phyloP scores from a whole-genome alignment of 1,140 invertebrate species.

The Drosophila kurseongensis region DNA sequence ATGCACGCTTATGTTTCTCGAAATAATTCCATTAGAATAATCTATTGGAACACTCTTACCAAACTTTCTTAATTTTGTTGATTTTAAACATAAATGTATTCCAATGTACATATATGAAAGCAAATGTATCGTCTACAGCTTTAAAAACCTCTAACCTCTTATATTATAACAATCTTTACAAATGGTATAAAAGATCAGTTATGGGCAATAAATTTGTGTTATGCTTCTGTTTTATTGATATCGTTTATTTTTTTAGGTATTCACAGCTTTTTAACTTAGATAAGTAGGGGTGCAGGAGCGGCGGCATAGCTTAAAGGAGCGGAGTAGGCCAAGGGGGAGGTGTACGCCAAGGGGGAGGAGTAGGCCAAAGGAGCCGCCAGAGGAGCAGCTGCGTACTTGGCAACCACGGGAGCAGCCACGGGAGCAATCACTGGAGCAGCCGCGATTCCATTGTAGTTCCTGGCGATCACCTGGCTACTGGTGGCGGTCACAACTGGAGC shows the following conservation, averaged over 20 bases:
- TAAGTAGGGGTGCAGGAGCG: conserved; percentile 1
- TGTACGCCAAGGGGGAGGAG: conserved; percentile 7
- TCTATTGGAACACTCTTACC: too few relatives aligned
- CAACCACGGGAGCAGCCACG: conserved; percentile 41
- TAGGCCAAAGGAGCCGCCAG: conserved; percentile 19
- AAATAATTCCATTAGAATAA: too few relatives aligned
- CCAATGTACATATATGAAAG: too few relatives aligned
- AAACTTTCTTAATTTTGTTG: too few relatives aligned
- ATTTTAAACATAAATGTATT: too few relatives aligned
- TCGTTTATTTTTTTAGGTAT: background rate
- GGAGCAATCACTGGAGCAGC: conserved; percentile 63
- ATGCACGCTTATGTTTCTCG: too few relatives aligned
- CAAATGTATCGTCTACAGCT: too few relatives aligned
- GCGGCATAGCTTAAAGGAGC: background rate
- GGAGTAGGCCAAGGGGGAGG: conserved; percentile 20
- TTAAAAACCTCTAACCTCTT: too few relatives aligned
- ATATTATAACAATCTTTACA: too few relatives aligned
- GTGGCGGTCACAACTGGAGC: conserved; percentile 82
- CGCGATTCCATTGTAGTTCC: conserved; percentile 83
- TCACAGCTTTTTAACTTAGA: conserved; percentile 1
- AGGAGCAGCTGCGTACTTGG: conserved; percentile 40
- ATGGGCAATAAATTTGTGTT: too few relatives aligned
- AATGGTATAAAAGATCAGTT: too few relatives aligned
- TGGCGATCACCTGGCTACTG: conserved; percentile 85
- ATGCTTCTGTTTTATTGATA: too few relatives aligned